Evolutionary conservation across 1,140 invertebrate genomes (phyloP), one percentile per base, ranked within the genome.

Genomic region (Psilanteris sp.): DNA sequence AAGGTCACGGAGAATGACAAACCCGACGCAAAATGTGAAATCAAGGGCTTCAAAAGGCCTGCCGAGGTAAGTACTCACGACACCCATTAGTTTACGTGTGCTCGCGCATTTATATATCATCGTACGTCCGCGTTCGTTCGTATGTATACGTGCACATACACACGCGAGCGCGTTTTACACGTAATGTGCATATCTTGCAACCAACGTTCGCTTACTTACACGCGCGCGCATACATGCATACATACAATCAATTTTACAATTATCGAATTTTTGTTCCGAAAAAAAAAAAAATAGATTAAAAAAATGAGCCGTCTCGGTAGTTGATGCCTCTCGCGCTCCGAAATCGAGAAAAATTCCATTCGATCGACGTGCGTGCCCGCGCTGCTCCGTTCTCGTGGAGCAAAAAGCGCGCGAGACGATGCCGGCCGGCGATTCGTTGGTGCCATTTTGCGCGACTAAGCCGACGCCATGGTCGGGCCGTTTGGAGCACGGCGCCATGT

Each of bases 51-150:
- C 85, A 95, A 96, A 90, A 93, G 94, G 91, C 91, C 94, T 89
- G 93, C 94, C 80, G 94, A 95, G 91, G 94, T 95, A 89, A 93
- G 93, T 92, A n/a, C n/a, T n/a, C n/a, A n/a, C n/a, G n/a, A n/a
- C n/a, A n/a, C n/a, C n/a, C n/a, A n/a, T 71, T 0, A 15, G 24
- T 46, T 9, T 9, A 10, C 43, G 14, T 18, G 2, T 4, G 24
- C 32, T 34, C 27, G 15, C 36, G 34, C 16, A 10, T 20, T 3
- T 11, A 16, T 39, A 39, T 10, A 11, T 20, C 4, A 10, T 9
- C 4, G 1, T 39, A 48, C 26, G 27, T 48, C 6, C 27, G 27
- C 8, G 8, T 9, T 15, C 10, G 16, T 20, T 20, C 9, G 9
- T n/a, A 6, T 11, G 9, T 9, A 9, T 20, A 11, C 14, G 1